phyloP scores from a whole-genome alignment of 2,888 invertebrate species.

The Stenoptilia bipunctidactyla region DNA sequence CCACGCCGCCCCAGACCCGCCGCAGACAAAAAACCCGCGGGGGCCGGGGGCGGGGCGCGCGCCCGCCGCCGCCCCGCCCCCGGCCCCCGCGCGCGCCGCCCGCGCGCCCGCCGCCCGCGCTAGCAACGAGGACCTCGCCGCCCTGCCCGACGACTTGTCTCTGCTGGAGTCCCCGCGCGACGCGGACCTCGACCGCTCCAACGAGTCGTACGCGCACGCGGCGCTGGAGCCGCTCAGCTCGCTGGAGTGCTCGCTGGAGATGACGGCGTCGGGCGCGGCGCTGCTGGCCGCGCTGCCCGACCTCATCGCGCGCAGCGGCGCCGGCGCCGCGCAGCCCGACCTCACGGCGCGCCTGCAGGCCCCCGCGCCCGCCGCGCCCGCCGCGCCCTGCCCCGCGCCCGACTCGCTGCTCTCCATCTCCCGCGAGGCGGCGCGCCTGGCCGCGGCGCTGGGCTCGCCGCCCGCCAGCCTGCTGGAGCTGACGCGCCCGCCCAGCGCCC shows the following conservation, averaged over 20 bases:
- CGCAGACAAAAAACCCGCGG: conserved; percentile 76
- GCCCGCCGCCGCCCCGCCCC: conserved; percentile 77
- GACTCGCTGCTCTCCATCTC: conserved; percentile 77
- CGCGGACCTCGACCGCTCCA: conserved; percentile 34
- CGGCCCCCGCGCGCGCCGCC: conserved; percentile 66
- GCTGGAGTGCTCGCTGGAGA: conserved; percentile 53
- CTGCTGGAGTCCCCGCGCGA: too few species aligned
- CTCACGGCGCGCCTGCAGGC: background rate
- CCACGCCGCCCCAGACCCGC: conserved; percentile 74
- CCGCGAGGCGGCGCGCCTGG: conserved; percentile 33
- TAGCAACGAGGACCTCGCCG: too few species aligned
- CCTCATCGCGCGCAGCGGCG: conserved; percentile 27
- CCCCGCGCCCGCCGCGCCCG: conserved; percentile 61
- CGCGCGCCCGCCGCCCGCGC: conserved; percentile 21
- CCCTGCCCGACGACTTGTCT: too few species aligned
- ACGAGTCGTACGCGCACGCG: conserved; percentile 77
- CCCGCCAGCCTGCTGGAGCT: conserved; percentile 61
- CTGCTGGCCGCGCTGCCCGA: conserved; percentile 57
- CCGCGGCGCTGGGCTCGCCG: background rate
- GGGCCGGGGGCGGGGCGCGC: conserved; percentile 75
- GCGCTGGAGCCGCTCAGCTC: conserved; percentile 15
- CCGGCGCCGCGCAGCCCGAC: conserved; percentile 75
- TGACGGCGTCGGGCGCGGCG: conserved; percentile 76
- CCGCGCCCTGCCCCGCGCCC: conserved; percentile 64
- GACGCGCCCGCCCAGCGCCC: conserved; percentile 74